A percentile compares a stretch with the other conserved stretches of the same genome.
Conservation (phyloP, 2,888 invertebrate genomes). For the Lamproptera curius region DNA sequence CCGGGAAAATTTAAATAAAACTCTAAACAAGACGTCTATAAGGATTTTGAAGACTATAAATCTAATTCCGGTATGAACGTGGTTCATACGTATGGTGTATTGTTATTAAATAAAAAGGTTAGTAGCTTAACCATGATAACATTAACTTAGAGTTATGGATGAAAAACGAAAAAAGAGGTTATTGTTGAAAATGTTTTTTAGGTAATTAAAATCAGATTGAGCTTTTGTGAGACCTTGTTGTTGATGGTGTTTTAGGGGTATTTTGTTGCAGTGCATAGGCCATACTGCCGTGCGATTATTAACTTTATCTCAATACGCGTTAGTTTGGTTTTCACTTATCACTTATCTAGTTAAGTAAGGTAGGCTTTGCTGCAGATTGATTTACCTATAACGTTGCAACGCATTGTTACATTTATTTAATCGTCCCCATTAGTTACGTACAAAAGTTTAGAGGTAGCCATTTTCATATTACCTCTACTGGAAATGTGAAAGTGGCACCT, state of each 20-base stretch:
- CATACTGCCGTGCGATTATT: constrained; percentile 27
- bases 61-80: constrained; percentile 48
- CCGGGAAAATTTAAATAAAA: constrained; percentile 49
- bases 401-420: constrained; percentile 66
- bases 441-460: constrained; percentile 75
- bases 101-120: constrained; percentile 67
- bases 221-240: constrained; percentile 70
- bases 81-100: constrained; percentile 70
- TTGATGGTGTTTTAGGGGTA: constrained; percentile 52
- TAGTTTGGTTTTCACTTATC: constrained; percentile 30
- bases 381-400: constrained; percentile 50
- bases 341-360: constrained; percentile 47
- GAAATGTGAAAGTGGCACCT: constrained; percentile 73
- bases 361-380: constrained; percentile 56
- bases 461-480: constrained; percentile 63
- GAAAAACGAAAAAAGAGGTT: constrained; percentile 65
- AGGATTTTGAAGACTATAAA: constrained; percentile 36
- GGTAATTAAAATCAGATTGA: constrained; percentile 72
- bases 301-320: constrained; percentile 23
- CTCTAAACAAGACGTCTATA: constrained; percentile 40
- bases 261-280: constrained; percentile 38
- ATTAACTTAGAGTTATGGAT: constrained; percentile 67
- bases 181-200: constrained; percentile 77
- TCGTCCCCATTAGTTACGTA: constrained; percentile 72
- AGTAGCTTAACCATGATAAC: constrained; percentile 73